Percentiles rank a stretch among this genome's conserved stretches.
Conservation (phyloP, 2,113 vertebrate genomes). For the Dascyllus trimaculatus region DNA sequence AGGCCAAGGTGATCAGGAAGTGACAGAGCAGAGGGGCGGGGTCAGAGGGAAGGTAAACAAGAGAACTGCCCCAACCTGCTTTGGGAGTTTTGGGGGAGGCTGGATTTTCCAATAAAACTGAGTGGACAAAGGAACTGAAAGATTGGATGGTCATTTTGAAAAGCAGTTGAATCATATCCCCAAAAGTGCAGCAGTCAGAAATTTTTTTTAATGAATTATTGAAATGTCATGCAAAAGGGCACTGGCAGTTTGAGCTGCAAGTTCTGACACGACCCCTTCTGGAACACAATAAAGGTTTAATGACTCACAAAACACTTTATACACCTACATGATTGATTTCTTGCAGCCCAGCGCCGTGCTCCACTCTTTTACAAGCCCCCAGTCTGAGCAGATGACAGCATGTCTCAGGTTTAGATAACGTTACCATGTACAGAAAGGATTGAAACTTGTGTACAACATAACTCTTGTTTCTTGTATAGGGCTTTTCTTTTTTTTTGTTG, state of each 20-base stretch:
- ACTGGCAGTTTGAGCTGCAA: constrained; percentile 1
- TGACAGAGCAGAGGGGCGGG: constrained; percentile 54
- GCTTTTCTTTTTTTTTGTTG: constrained; percentile 23
- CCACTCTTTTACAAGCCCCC: constrained; percentile 36
- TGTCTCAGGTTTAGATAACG: constrained; percentile 27
- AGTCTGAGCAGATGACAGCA: constrained; percentile 58
- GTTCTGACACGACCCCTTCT: constrained; percentile 13
- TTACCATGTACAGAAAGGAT: constrained; percentile 3
- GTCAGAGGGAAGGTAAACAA: constrained; percentile 67
- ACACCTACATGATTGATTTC: constrained; percentile 17
- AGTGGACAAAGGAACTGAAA: neutral
- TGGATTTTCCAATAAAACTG: constrained; percentile 19
- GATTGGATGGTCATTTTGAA: neutral
- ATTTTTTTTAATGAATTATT: constrained; percentile 12
- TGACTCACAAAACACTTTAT: constrained; percentile 3
- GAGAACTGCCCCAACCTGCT: constrained; percentile 75
- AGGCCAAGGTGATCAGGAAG: constrained; percentile 79
- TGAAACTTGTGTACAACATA: constrained; percentile 42
- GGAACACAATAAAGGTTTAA: constrained; percentile 9
- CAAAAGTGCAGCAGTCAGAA: neutral
- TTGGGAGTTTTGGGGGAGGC: constrained; percentile 30
- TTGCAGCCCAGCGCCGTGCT: constrained; percentile 8
- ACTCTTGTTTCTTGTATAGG: constrained; percentile 16
- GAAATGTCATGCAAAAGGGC: constrained; percentile 41
- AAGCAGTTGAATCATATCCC: neutral